phyloP scores from a whole-genome alignment of 1,140 invertebrate genomes.

The Dinoponera quadriceps region DNA sequence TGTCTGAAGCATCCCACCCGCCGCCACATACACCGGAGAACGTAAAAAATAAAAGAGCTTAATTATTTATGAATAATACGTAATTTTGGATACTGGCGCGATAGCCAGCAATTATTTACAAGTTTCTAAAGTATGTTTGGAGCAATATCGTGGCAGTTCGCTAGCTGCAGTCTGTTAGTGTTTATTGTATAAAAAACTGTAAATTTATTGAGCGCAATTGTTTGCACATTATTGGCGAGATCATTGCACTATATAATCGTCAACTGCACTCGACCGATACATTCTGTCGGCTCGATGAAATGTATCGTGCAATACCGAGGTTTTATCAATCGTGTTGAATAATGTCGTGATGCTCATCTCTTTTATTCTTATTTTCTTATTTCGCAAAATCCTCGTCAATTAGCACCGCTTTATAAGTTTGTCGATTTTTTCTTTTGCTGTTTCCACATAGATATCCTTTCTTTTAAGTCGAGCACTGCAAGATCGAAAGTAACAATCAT shows the following conservation, averaged over 20 bases:
- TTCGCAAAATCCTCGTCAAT: conserved; percentile 51
- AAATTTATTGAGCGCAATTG: conserved; percentile 83
- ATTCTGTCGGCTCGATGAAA: conserved; percentile 60
- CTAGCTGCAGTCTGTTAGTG: conserved; percentile 80
- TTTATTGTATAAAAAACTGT: conserved; percentile 82
- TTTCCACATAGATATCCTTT: conserved; percentile 92
- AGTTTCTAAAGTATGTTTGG: conserved; percentile 70
- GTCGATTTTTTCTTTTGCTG: conserved; percentile 87
- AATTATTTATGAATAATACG: conserved; percentile 65
- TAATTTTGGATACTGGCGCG: conserved; percentile 66
- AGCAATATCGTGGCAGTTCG: conserved; percentile 79
- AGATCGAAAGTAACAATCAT: conserved; percentile 35
- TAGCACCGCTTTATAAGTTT: conserved; percentile 78
- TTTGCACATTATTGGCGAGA: conserved; percentile 80
- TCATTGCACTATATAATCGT: conserved; percentile 79
- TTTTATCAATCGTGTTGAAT: conserved; percentile 49
- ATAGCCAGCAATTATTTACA: conserved; percentile 71
- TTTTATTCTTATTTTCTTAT: conserved; percentile 30
- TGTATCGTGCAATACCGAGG: conserved; percentile 67
- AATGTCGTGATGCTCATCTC: conserved; percentile 35
- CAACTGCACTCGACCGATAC: conserved; percentile 64
- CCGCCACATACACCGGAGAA: conserved; percentile 64
- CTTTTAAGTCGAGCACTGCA: conserved; percentile 91
- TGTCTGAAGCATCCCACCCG: conserved; percentile 48
- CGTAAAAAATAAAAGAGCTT: conserved; percentile 69